Evolutionary conservation across 2,888 invertebrate genomes (phyloP).

Genomic region (Autographa gamma): DNA sequence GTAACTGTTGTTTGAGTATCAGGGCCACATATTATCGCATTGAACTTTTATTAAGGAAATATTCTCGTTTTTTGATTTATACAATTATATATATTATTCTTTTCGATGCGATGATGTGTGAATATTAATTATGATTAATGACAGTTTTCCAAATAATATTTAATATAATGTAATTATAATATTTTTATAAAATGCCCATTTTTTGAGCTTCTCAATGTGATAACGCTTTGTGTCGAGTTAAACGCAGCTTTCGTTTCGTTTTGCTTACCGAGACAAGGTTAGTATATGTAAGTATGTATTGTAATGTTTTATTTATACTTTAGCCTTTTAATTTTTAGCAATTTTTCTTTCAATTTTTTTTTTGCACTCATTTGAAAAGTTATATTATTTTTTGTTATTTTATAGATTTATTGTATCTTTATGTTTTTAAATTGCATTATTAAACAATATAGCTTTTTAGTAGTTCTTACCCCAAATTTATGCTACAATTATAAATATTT

Average conservation of each 20-base stretch:
- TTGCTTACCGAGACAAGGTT: conserved; percentile 72
- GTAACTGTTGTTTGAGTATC: not conserved
- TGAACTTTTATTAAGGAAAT: not conserved
- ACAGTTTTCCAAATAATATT: conserved; percentile 13
- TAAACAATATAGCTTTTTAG: no score
- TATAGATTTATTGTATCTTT: not conserved
- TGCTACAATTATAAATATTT: no score
- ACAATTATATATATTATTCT: not conserved
- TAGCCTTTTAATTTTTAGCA: not conserved
- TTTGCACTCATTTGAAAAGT: not conserved
- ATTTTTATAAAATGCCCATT: conserved; percentile 79
- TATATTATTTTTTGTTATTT: not conserved
- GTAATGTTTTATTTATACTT: not conserved
- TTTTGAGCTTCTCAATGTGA: conserved; percentile 77
- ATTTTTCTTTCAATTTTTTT: not conserved
- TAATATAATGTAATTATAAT: conserved; percentile 32
- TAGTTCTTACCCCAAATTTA: no score
- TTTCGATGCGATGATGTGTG: conserved; percentile 2
- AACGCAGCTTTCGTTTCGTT: conserved; percentile 74
- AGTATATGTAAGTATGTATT: conserved; percentile 69
- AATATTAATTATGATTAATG: conserved; percentile 7
- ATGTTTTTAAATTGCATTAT: not conserved
- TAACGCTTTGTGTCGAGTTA: conserved; percentile 77
- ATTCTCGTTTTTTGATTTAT: not conserved
- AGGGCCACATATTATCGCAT: conserved; percentile 11